Conservation (phyloP, 2,888 invertebrate genomes). For the Operophtera brumata region DNA sequence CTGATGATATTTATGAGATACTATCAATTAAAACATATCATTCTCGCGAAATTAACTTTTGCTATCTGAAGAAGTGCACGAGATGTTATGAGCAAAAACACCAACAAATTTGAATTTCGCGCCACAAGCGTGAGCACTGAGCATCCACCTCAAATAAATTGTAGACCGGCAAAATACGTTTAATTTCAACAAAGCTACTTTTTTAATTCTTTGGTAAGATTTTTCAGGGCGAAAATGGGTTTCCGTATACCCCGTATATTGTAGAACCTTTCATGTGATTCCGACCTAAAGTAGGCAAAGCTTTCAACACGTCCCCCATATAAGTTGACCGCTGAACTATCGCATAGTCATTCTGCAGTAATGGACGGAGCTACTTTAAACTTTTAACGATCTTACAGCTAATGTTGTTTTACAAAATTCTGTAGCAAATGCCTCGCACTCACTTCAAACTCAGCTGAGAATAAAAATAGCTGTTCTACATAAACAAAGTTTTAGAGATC, state of each 20-base stretch:
- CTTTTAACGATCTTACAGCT: conserved; percentile 72
- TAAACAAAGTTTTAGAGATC: not conserved
- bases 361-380: conserved; percentile 72
- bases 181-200: no score
- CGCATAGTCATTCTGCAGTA: conserved; percentile 41
- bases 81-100: no score
- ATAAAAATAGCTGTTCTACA: not conserved
- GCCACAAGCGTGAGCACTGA: no score
- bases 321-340: conserved; percentile 30
- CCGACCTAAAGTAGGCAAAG: conserved; percentile 11
- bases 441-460: conserved; percentile 31
- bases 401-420: conserved; percentile 63
- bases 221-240: no score
- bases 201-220: no score
- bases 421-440: conserved; percentile 44
- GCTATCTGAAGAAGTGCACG: no score
- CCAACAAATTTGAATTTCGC: no score
- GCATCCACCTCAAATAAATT: no score
- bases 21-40: no score
- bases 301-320: conserved; percentile 25
- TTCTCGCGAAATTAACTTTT: no score
- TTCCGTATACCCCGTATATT: not conserved
- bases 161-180: no score
- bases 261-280: conserved; percentile 18
- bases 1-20: no score